Evolutionary conservation across 2,113 vertebrate species (phyloP).

Genomic region (Scalopus aquaticus): DNA sequence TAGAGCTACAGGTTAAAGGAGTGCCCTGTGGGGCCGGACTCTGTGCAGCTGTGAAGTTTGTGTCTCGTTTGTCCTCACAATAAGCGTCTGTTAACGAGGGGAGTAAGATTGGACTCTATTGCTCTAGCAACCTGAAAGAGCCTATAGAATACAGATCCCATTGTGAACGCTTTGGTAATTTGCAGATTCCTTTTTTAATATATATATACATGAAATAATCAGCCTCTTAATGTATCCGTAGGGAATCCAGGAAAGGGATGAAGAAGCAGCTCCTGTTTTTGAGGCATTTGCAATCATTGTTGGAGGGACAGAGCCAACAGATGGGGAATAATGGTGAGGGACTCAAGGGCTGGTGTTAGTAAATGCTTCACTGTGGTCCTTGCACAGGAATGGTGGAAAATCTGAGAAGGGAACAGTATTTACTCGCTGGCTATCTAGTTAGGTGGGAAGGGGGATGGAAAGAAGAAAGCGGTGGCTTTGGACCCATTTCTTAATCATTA

Average conservation of each 20-base stretch:
- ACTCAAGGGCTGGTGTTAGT: not conserved
- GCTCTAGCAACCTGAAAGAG: conserved; percentile 71
- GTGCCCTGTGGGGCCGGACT: conserved; percentile 45
- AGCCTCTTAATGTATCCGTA: conserved; percentile 62
- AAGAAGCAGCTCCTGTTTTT: conserved; percentile 58
- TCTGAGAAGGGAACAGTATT: not conserved
- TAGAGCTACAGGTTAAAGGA: conserved; percentile 56
- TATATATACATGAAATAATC: conserved; percentile 62
- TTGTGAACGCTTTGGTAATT: conserved; percentile 73
- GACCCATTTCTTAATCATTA: not conserved
- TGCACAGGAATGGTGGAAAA: not conserved
- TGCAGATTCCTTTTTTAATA: conserved; percentile 40
- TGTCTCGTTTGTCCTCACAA: conserved; percentile 62
- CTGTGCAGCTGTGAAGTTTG: conserved; percentile 64
- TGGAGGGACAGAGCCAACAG: conserved; percentile 69
- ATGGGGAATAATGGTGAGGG: conserved; percentile 65
- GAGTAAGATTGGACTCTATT: conserved; percentile 43
- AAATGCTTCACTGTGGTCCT: not conserved
- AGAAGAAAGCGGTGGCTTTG: not conserved
- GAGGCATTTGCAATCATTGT: conserved; percentile 65
- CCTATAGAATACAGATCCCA: conserved; percentile 71
- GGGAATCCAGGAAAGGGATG: conserved; percentile 59
- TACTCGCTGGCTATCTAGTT: not conserved
- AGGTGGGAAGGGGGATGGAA: not conserved
- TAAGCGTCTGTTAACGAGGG: conserved; percentile 60